Percentiles rank a stretch among this genome's conserved stretches.
Conservation (phyloP, 2,797 vertebrate genomes). For the Propithecus deckenii region DNA sequence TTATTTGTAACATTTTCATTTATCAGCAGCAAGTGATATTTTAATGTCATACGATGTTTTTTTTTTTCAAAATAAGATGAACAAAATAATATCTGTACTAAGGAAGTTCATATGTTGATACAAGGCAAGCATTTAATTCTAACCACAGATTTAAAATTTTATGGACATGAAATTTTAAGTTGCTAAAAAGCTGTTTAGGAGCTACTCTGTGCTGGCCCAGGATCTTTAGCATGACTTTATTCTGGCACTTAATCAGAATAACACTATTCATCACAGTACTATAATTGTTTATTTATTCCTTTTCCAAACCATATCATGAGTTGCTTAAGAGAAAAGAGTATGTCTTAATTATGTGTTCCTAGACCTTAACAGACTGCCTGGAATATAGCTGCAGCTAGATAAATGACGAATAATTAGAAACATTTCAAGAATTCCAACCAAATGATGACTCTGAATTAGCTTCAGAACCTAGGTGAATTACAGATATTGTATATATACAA, state of each 20-base stretch:
- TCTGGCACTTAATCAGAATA: neutral
- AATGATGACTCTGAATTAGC: neutral
- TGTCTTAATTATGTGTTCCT: neutral
- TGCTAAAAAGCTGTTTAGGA: neutral
- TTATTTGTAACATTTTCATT: slow-evolving; percentile 11
- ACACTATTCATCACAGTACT: neutral
- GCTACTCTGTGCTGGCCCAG: neutral
- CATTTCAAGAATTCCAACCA: slow-evolving; percentile 18
- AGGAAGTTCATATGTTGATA: neutral
- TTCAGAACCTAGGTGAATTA: neutral
- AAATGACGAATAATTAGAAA: slow-evolving; percentile 37
- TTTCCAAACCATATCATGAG: neutral
- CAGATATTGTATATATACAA: neutral
- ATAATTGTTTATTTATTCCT: neutral
- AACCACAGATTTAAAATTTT: neutral
- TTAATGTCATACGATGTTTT: neutral
- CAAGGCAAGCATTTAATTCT: neutral
- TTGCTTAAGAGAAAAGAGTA: neutral
- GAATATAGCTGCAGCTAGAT: neutral
- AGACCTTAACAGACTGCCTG: neutral
- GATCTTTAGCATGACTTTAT: neutral
- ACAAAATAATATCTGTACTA: slow-evolving; percentile 5
- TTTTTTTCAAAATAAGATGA: slow-evolving; percentile 33
- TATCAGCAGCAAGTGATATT: neutral
- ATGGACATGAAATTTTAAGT: neutral